phyloP scores from a whole-genome alignment of 2,888 invertebrate genomes.

The Camponotus fellah region DNA sequence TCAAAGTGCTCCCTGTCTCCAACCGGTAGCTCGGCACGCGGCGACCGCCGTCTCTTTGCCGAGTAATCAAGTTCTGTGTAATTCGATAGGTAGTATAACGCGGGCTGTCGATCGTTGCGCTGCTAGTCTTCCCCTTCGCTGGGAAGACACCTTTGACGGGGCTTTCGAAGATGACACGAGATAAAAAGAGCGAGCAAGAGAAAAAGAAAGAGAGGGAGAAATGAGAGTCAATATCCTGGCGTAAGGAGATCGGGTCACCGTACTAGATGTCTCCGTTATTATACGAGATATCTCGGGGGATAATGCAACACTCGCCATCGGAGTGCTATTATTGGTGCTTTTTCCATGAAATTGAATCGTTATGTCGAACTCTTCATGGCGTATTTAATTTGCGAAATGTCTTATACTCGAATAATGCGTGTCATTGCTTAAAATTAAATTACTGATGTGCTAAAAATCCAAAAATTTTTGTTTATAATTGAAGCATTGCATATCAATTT shows the following conservation, averaged over 20 bases:
- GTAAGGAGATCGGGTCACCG: slow-evolving; percentile 24
- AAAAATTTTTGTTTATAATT: background rate
- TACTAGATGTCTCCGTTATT: slow-evolving; percentile 40
- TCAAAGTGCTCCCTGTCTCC: slow-evolving; percentile 72
- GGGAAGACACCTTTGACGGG: slow-evolving; percentile 51
- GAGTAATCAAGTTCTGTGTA: slow-evolving; percentile 71
- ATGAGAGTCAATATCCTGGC: slow-evolving; percentile 47
- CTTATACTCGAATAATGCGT: background rate
- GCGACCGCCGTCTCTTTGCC: slow-evolving; percentile 64
- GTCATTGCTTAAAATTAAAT: background rate
- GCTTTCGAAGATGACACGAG: slow-evolving; percentile 33
- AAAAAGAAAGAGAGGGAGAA: background rate
- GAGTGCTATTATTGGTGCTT: slow-evolving; percentile 35
- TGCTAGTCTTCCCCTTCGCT: slow-evolving; percentile 40
- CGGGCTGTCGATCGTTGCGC: slow-evolving; percentile 61
- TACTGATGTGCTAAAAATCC: too few relatives aligned
- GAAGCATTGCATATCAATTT: background rate
- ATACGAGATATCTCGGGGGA: slow-evolving; percentile 31
- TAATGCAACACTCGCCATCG: slow-evolving; percentile 24
- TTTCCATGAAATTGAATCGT: background rate
- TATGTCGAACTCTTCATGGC: background rate
- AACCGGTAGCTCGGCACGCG: slow-evolving; percentile 64
- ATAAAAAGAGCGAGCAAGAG: background rate
- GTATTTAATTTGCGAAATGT: slow-evolving; percentile 28
- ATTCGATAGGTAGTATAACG: slow-evolving; percentile 68